A percentile compares a stretch with the other conserved stretches of the same genome.
phyloP scores from a whole-genome alignment of 2,797 vertebrate genomes.

The Microctenopoma stevenorrisi region DNA sequence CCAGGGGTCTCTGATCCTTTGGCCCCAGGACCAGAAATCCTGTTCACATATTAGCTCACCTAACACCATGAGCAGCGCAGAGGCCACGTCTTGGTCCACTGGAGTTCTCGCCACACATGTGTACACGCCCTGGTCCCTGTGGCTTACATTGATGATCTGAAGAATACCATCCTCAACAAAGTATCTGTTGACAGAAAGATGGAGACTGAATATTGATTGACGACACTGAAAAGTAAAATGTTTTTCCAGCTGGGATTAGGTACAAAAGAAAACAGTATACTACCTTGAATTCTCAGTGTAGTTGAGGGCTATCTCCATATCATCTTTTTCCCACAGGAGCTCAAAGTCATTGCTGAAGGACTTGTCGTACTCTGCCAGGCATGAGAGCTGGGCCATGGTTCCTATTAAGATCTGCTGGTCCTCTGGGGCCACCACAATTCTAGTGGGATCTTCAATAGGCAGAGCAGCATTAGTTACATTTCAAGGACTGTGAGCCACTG shows the following conservation, averaged over 20 bases:
- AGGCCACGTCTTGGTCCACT: constrained; percentile 82
- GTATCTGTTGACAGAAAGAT: constrained; percentile 80
- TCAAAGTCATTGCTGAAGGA: constrained; percentile 88
- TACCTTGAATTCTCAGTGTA: constrained; percentile 87
- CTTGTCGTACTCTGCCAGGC: constrained; percentile 88
- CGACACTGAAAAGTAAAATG: constrained; percentile 32
- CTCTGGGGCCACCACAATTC: constrained; percentile 84
- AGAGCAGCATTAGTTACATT: constrained; percentile 50
- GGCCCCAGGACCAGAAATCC: not conserved
- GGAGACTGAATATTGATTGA: constrained; percentile 43
- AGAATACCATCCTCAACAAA: constrained; percentile 86
- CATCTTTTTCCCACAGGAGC: constrained; percentile 92
- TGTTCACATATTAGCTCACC: constrained; percentile 82
- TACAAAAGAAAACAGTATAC: constrained; percentile 35
- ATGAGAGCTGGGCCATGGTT: constrained; percentile 86
- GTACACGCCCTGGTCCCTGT: constrained; percentile 90
- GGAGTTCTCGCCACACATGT: constrained; percentile 87
- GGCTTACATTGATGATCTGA: constrained; percentile 88
- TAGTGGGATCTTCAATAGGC: constrained; percentile 88
- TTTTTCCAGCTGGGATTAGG: constrained; percentile 25
- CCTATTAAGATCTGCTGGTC: constrained; percentile 86
- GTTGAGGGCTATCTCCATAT: constrained; percentile 82
- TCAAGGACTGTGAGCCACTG: constrained; percentile 21
- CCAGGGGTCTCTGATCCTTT: constrained; percentile 22
- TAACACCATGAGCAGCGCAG: constrained; percentile 84